Percentiles rank a stretch among this genome's conserved stretches.
Conservation (phyloP, 2,888 invertebrate species). For the Machimus rusticus region DNA sequence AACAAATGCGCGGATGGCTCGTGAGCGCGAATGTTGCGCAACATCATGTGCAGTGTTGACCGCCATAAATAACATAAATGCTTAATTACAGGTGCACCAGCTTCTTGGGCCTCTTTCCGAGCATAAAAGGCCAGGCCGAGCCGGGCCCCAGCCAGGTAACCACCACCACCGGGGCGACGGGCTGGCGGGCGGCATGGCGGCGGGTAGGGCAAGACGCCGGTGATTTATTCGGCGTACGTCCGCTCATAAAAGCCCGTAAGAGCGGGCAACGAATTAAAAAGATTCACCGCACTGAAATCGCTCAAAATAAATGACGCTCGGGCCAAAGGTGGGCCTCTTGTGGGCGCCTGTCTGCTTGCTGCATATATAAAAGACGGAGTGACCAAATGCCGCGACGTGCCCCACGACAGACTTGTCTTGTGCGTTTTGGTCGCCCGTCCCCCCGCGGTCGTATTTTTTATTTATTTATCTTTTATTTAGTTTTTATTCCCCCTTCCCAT, state of each 20-base stretch:
- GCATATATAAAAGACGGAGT: constrained; percentile 17
- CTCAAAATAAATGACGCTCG: constrained; percentile 37
- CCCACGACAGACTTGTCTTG: not conserved
- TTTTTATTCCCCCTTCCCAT: not conserved
- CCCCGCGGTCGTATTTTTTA: not conserved
- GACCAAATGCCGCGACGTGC: constrained; percentile 34
- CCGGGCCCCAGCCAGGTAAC: not conserved
- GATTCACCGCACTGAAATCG: constrained; percentile 28
- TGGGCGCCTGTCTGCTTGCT: constrained; percentile 49
- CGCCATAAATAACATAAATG: not conserved
- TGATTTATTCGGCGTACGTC: constrained; percentile 17
- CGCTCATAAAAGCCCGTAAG: not conserved
- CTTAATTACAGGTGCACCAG: constrained; percentile 20
- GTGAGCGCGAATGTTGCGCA: constrained; percentile 3
- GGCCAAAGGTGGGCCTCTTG: constrained; percentile 48
- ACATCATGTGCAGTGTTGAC: not conserved
- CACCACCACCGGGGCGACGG: not conserved
- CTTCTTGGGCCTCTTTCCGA: not conserved
- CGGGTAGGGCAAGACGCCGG: not conserved
- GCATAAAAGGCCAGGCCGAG: not conserved
- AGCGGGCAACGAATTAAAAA: constrained; percentile 12
- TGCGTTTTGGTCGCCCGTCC: not conserved
- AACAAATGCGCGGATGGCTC: not conserved
- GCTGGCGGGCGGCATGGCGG: not conserved
- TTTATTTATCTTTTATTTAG: not conserved